phyloP scores from a whole-genome alignment of 37 sponge, comb jelly and placozoan genomes.

The Geodia barretti region DNA sequence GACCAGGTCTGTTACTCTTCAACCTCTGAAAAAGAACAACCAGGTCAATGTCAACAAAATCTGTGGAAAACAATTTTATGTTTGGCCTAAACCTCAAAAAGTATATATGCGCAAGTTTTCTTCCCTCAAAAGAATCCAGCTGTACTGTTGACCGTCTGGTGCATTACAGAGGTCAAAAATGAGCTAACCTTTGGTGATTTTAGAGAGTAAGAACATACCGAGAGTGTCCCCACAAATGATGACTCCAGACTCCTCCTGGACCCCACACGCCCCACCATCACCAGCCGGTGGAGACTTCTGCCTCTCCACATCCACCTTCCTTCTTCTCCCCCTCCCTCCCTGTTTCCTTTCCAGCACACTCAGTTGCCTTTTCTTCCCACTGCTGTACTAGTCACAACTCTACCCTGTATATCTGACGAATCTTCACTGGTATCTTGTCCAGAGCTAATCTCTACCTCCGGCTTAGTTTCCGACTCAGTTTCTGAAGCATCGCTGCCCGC shows the following conservation, averaged over 20 bases:
- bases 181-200: no score
- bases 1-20: constrained; percentile 41
- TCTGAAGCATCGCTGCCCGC: no score
- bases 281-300: background rate
- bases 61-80: background rate
- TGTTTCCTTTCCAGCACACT: background rate
- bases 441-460: no score
- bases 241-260: constrained; percentile 1
- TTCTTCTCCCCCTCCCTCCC: no score
- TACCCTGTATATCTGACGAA: constrained; percentile 4
- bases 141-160: no score
- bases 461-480: no score
- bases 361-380: background rate
- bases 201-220: no score
- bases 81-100: no score
- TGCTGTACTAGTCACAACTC: background rate
- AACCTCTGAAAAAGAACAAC: background rate
- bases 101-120: no score
- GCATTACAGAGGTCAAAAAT: no score
- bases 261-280: background rate
- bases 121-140: background rate
- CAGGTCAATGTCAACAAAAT: background rate
- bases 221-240: background rate
- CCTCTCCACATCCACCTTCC: background rate
- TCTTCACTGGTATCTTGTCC: no score